Evolutionary conservation across 2,797 vertebrate species (phyloP), one percentile per base, ranked within the genome.

Genomic region (Gymnothorax reevesii): DNA sequence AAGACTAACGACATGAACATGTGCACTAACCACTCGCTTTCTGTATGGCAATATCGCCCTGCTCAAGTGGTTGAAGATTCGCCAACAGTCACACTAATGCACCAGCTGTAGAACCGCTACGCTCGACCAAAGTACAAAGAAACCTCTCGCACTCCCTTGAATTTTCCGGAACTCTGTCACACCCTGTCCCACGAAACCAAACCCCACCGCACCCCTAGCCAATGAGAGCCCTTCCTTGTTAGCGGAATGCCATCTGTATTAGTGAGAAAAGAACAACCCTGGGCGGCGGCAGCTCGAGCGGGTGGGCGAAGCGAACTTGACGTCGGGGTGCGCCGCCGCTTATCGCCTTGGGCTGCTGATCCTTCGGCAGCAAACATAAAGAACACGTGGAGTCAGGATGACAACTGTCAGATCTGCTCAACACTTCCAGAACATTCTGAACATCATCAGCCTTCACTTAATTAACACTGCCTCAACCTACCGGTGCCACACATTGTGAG

Each of bases 251-350:
- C 95, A 97, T 97, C 92, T 95, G 95, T 95, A 97, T 95, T 85
- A 90, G 85, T 91, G 89, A 93, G 93, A 92, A 92, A 90, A 92
- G 90, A 94, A 96, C 95, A 95, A 97, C 96, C 96, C 95, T 96
- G 94, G 94, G 88, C 84, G 95, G 86, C 94, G 96, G 95, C 92
- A 95, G 94, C 95, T 97, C 96, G 92, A 96, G 95, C 84, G 96
- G 96, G 91, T 92, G 92, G 94, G 95, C 91, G 95, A 97, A 97
- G 94, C 94, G 95, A 92, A 97, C 96, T 96, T 96, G 95, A 93
- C 96, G 95, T 93, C 95, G 94, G 90, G 93, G 91, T 88, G 90
- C 89, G 89, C 33, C 33, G 33, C 33, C 33, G 33, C 89, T 93
- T 95, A 93, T 93, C 92, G 94, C 93, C 94, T 95, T 96, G 93